Evolutionary conservation across 1,140 invertebrate species (phyloP).

Genomic region (Rhynchophorus ferrugineus): DNA sequence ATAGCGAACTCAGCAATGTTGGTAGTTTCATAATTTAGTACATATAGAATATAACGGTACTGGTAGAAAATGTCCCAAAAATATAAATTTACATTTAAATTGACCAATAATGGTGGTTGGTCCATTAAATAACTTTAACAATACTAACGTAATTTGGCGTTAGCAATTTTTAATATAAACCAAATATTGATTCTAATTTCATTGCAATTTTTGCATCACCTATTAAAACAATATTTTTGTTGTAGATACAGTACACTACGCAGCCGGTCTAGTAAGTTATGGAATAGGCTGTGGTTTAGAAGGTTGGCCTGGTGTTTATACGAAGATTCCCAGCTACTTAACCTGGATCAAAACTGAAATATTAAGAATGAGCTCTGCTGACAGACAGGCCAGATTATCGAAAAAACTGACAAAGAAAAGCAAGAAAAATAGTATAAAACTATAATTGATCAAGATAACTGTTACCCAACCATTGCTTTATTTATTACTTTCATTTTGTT

Average conservation of each 20-base stretch:
- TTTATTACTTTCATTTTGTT: not conserved
- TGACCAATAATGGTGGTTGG: no score
- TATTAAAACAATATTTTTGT: conserved; percentile 6
- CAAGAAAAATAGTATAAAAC: not conserved
- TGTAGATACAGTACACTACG: conserved; percentile 27
- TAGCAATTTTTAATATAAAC: no score
- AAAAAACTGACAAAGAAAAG: conserved; percentile 1
- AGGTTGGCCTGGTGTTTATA: conserved; percentile 53
- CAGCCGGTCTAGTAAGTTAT: conserved; percentile 54
- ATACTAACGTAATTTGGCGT: no score
- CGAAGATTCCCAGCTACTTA: conserved; percentile 48
- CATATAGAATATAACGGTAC: no score
- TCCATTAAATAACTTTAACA: no score
- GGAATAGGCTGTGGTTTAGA: conserved; percentile 49
- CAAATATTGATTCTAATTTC: no score
- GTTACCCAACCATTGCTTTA: not conserved
- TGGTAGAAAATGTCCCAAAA: no score
- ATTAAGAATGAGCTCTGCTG: conserved; percentile 1
- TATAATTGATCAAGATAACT: not conserved
- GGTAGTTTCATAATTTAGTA: no score
- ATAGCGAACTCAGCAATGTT: no score
- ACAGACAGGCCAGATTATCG: not conserved
- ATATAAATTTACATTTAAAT: no score
- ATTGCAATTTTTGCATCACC: no score
- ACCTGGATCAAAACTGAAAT: conserved; percentile 40